Base-by-base conservation (phyloP, 2,888 invertebrate genomes). In the Volucella bombylans region DNA sequence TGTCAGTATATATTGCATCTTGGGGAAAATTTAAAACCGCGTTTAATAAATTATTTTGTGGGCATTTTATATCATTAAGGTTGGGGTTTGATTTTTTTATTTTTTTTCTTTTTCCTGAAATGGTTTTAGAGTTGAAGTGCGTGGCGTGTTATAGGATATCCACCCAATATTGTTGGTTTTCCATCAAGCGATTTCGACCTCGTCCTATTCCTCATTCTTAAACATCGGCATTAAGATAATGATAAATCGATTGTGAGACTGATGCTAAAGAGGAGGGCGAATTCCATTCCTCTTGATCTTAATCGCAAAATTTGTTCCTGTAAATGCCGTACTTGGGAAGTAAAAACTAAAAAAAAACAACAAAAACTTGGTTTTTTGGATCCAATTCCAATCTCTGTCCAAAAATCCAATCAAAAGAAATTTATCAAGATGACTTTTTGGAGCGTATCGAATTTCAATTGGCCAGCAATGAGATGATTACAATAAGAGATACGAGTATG, bases 21-120 rank as follows among this genome's bases (percentile, higher is more conserved):
- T 78, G 68, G 68, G 64, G 73, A 78, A 78, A 82, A 82, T 64
- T 82, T 78, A 83, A 83, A 64, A 78, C 59, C 69, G 62, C 73
- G 68, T 73, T 90, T 89, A 89, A 90, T 89, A 89, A 89, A 90
- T 89, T 90, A 89, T 90, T 89, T 89, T 87, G 89, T 89, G 89
- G 90, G 89, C 89, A 89, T 89, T 90, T 90, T 87, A 90, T 89
- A 89, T 89, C 90, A 90, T 89, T 90, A 89, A 83, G 62, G 61
- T 71, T 79, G 54, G 23, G 38, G 10, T 47, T n/a, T 45, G 61
- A 55, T 47, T 59, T 23, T 8, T 38, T 57, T 57, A 45, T 59
- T 43, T 57, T 23, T 50, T 45, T 50, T 71, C 38, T 11, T 68
- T 0, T 18, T 1, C 15, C 6, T 31, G 31, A 31, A 6, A 31